These are phyloP conservation scores for Sprattus sprattus DNA, from an alignment of 2,113 vertebrate genomes.

Conservation along the genomic window DNA sequence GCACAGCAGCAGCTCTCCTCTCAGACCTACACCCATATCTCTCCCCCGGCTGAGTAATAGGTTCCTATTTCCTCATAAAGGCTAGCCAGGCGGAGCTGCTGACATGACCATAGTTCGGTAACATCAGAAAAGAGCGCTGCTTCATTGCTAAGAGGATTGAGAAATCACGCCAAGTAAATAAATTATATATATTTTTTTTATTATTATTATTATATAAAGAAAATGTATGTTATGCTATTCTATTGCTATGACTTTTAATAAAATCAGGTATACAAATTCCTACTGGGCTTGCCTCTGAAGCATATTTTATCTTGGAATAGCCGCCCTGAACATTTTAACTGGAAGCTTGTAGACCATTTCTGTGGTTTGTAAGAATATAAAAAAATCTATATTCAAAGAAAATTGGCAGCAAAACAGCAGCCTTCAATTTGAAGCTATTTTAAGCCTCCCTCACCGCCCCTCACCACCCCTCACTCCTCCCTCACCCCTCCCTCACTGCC, in stretches of 20 bases:
- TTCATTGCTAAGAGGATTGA: not conserved
- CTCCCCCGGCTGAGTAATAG: conserved; percentile 7
- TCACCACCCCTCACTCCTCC: no score
- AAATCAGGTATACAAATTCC: not conserved
- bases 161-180: not conserved
- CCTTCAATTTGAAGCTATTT: not conserved
- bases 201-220: not conserved
- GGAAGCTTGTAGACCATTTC: not conserved
- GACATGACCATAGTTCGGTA: not conserved
- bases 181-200: no score
- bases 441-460: not conserved
- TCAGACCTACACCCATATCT: not conserved
- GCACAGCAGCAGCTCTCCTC: not conserved
- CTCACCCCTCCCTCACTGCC: no score
- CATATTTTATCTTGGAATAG: not conserved
- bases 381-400: not conserved
- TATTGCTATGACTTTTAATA: not conserved
- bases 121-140: not conserved
- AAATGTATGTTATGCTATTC: not conserved
- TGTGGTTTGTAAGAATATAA: not conserved
- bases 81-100: not conserved
- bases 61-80: conserved; percentile 5
- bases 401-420: no score
- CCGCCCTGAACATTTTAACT: not conserved
- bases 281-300: not conserved